These are phyloP conservation scores for Psilopogon haemacephalus DNA, from an alignment of 2,113 vertebrate species.

Conservation along the genomic window DNA sequence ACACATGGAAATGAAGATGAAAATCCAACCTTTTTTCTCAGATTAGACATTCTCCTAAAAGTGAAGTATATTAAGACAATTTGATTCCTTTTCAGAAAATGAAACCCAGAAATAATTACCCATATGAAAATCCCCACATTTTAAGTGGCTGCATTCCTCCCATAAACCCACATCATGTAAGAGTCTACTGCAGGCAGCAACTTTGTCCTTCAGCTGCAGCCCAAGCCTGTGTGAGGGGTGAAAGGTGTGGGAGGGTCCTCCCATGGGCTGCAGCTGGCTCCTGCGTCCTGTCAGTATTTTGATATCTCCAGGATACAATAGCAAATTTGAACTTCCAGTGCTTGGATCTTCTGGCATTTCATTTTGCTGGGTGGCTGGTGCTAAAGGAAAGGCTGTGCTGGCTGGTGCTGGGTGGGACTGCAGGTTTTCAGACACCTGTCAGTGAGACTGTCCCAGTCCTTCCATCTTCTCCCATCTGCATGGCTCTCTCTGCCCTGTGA, in stretches of 20 bases:
- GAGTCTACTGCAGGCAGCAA: background rate
- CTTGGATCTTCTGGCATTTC: background rate
- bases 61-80: background rate
- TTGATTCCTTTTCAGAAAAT: background rate
- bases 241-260: accelerated
- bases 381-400: background rate
- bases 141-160: accelerated
- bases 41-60: background rate
- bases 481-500: background rate
- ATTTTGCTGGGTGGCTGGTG: background rate
- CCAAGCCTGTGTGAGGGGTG: accelerated
- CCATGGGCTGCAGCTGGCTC: accelerated
- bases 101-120: background rate
- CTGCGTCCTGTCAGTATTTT: background rate
- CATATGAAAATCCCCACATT: background rate
- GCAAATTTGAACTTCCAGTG: background rate
- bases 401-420: background rate
- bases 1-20: background rate
- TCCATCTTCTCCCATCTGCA: background rate
- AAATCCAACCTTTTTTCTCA: background rate
- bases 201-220: background rate
- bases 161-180: accelerated
- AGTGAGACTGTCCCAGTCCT: accelerated
- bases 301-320: background rate
- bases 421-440: background rate